These are phyloP conservation scores for Dromius quadrimaculatus DNA, from an alignment of 2,888 invertebrate genomes.

Conservation along the genomic window DNA sequence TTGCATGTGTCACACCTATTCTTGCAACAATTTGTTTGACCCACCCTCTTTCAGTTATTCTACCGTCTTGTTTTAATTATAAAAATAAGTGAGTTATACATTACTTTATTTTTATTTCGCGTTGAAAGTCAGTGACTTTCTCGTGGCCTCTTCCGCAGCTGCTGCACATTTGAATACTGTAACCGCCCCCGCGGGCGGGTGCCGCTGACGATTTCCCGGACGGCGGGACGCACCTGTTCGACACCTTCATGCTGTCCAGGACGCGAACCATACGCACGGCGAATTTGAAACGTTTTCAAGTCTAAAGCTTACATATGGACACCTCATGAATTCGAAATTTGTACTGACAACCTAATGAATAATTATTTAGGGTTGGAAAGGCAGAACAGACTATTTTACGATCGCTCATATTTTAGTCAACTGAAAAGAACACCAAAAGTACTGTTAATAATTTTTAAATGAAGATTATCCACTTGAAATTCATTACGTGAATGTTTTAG, in stretches of 20 bases:
- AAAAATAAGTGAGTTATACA: too few species aligned
- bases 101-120: too few species aligned
- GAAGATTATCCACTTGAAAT: background rate
- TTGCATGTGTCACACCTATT: too few species aligned
- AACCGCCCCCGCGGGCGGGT: conserved; percentile 14
- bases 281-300: background rate
- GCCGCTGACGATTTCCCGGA: too few species aligned
- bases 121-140: too few species aligned
- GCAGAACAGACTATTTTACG: conserved; percentile 7
- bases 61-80: too few species aligned
- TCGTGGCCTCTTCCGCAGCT: conserved; percentile 19
- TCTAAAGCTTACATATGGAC: background rate
- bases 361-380: conserved; percentile 25
- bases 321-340: conserved; percentile 29
- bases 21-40: too few species aligned
- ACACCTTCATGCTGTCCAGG: conserved; percentile 16
- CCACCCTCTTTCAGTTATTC: too few species aligned
- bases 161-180: conserved; percentile 19
- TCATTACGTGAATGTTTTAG: conserved; percentile 18
- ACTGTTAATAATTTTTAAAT: too few species aligned
- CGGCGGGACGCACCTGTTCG: conserved; percentile 16
- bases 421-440: too few species aligned
- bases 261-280: background rate
- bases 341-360: conserved; percentile 32
- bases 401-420: background rate